Evolutionary conservation across 2,113 vertebrate genomes (phyloP).

Genomic region (Cranoglanis bouderius): DNA sequence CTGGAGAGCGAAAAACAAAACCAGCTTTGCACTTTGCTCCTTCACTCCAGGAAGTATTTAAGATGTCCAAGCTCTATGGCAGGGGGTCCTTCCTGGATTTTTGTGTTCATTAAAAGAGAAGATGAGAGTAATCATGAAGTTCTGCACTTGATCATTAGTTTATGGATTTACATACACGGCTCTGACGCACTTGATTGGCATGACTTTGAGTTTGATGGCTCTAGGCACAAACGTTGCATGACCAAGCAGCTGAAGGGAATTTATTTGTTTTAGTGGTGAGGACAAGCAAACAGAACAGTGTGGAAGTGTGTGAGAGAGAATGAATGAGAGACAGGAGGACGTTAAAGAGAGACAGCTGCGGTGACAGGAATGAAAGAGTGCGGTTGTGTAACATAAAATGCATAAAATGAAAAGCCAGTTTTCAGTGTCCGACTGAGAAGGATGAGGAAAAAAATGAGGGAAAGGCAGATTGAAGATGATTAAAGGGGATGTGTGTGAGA

Average conservation of each 20-base stretch:
- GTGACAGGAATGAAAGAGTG: slow-evolving; percentile 22
- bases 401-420: neutral
- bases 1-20: slow-evolving; percentile 41
- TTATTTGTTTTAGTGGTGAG: slow-evolving; percentile 65
- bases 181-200: slow-evolving; percentile 61
- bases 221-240: slow-evolving; percentile 39
- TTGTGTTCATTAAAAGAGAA: slow-evolving; percentile 63
- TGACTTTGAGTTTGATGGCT: slow-evolving; percentile 35
- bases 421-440: neutral
- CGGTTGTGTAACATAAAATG: neutral
- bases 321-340: slow-evolving; percentile 5
- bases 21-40: slow-evolving; percentile 53
- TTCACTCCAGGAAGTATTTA: slow-evolving; percentile 44
- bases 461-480: slow-evolving; percentile 9
- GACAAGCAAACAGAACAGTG: slow-evolving; percentile 57
- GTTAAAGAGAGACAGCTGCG: slow-evolving; percentile 28
- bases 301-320: neutral
- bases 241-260: slow-evolving; percentile 62
- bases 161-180: slow-evolving; percentile 67
- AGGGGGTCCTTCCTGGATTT: slow-evolving; percentile 50
- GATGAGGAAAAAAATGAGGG: neutral
- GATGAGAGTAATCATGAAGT: slow-evolving; percentile 63
- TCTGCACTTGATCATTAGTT: slow-evolving; percentile 66
- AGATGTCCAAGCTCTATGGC: slow-evolving; percentile 10
- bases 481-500: slow-evolving; percentile 25